Evolutionary conservation across 2,113 vertebrate genomes (phyloP).

Genomic region (Tapirus terrestris): DNA sequence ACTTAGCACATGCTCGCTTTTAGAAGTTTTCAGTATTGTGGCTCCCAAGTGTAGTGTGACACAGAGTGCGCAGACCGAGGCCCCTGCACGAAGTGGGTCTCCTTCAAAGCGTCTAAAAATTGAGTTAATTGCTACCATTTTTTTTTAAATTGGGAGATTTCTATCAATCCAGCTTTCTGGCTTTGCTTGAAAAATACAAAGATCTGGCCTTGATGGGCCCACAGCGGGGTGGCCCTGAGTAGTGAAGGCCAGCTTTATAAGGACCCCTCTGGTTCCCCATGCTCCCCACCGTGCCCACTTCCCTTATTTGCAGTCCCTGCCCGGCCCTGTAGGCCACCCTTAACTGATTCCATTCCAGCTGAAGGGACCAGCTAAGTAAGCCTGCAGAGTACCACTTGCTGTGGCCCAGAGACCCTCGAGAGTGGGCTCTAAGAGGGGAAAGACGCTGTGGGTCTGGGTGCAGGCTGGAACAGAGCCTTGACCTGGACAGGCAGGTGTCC

Average conservation of each 20-base stretch:
- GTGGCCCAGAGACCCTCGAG: background rate
- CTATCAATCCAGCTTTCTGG: background rate
- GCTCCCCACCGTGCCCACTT: background rate
- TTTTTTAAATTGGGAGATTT: background rate
- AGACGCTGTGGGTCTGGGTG: background rate
- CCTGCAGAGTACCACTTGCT: background rate
- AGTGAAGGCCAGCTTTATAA: background rate
- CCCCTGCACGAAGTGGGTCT: background rate
- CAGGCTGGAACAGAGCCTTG: background rate
- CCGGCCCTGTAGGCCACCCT: background rate
- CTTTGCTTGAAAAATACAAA: background rate
- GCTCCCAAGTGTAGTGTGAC: background rate
- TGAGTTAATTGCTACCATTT: background rate
- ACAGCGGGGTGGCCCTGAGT: background rate
- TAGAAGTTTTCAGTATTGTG: no score
- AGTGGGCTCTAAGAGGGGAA: background rate
- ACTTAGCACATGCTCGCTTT: background rate
- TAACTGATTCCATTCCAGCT: background rate
- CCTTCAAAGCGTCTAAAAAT: background rate
- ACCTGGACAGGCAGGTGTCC: background rate
- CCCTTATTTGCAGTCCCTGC: background rate
- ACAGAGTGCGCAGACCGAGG: background rate
- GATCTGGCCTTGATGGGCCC: background rate
- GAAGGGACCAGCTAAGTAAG: background rate
- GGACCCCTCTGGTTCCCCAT: accelerated